These are phyloP conservation scores for Nesoenas mayeri DNA, from an alignment of 2,113 vertebrate species.

Conservation along the genomic window DNA sequence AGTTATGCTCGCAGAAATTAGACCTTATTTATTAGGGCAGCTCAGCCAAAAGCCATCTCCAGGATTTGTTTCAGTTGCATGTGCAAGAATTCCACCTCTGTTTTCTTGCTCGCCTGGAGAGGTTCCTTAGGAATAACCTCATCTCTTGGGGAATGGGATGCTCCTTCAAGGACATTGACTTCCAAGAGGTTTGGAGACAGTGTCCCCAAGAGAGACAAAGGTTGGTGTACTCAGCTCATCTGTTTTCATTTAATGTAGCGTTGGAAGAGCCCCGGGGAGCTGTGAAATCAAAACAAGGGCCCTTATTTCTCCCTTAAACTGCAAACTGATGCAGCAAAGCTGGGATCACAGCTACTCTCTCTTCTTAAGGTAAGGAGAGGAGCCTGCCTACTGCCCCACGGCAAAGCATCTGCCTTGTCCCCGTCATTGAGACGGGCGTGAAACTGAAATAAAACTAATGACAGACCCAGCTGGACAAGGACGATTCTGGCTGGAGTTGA, in stretches of 20 bases:
- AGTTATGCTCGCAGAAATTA: conserved; percentile 69
- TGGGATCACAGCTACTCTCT: background rate
- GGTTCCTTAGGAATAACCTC: conserved; percentile 56
- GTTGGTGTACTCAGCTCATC: background rate
- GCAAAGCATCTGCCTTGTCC: background rate
- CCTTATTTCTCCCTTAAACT: background rate
- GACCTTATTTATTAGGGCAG: conserved; percentile 66
- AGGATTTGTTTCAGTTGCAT: conserved; percentile 62
- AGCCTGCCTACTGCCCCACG: background rate
- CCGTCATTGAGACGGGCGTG: rapidly evolving
- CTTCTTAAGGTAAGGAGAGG: background rate
- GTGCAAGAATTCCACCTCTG: conserved; percentile 68
- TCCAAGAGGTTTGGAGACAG: conserved; percentile 36
- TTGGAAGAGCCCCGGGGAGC: background rate
- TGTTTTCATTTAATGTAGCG: background rate
- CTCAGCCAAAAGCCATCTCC: conserved; percentile 73
- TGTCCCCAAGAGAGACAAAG: background rate
- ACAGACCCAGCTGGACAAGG: conserved; percentile 10
- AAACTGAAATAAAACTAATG: background rate
- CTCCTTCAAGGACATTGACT: conserved; percentile 33
- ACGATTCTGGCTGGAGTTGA: background rate
- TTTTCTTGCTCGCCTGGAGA: conserved; percentile 54
- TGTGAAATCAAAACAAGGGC: background rate
- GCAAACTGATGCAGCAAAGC: background rate
- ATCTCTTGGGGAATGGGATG: conserved; percentile 38